Evolutionary conservation across 1,140 invertebrate genomes (phyloP).

Genomic region (Lepidurus packardi): DNA sequence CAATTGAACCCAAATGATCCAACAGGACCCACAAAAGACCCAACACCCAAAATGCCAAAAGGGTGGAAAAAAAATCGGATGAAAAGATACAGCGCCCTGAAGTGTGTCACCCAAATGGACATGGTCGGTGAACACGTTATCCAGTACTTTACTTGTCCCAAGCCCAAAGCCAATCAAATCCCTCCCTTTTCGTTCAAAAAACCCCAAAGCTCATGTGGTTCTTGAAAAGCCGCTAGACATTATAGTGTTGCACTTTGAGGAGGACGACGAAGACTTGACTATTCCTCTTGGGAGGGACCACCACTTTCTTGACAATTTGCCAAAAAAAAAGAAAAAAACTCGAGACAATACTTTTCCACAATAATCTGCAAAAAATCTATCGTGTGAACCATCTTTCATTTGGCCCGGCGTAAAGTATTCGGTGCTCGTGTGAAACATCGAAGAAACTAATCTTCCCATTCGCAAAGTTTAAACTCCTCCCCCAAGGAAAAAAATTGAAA

Average conservation of each 20-base stretch:
- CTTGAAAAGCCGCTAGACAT: not conserved
- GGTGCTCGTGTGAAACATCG: too few relatives aligned
- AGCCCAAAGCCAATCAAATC: not conserved
- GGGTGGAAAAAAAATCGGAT: not conserved
- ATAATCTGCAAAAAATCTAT: too few relatives aligned
- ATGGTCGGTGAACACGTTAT: slow-evolving; percentile 19
- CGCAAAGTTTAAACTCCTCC: too few relatives aligned
- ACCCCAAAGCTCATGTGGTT: not conserved
- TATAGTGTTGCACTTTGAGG: not conserved
- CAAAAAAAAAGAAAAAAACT: too few relatives aligned
- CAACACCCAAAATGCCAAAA: not conserved
- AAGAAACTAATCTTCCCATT: too few relatives aligned
- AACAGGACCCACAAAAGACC: too few relatives aligned
- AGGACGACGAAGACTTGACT: not conserved
- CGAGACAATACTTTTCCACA: too few relatives aligned
- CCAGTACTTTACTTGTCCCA: not conserved
- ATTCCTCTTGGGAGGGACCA: not conserved
- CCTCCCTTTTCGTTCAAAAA: not conserved
- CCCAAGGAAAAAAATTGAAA: too few relatives aligned
- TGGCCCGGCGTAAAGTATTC: too few relatives aligned
- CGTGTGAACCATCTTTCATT: too few relatives aligned
- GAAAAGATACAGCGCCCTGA: not conserved
- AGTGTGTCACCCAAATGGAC: not conserved
- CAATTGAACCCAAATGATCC: too few relatives aligned
- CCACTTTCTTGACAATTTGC: too few relatives aligned